Evolutionary conservation across 2,113 vertebrate genomes (phyloP), one percentile per base, ranked within the genome.

Genomic region (Chiloscyllium plagiosum): DNA sequence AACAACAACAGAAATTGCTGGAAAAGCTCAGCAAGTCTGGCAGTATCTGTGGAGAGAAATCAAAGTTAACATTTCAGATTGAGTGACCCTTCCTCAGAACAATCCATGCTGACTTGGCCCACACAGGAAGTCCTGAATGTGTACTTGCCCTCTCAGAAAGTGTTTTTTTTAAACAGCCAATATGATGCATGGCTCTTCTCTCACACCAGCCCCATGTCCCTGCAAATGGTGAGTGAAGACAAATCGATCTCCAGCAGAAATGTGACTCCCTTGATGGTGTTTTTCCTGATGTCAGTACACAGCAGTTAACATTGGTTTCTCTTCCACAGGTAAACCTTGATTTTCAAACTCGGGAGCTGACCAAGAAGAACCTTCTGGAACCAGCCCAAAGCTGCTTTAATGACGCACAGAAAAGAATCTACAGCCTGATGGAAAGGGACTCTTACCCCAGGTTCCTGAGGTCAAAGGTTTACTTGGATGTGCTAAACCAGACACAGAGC

Each of bases 351-450:
- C 97, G 99, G 96, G 99, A 99, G 96, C 97, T 97, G 97, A 99
- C 99, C 0, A 98, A 98, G 97, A 98, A 97, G 97, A 98, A 98
- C n/a, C 97, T 99, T 96, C 97, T 98, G 96, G 98, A 99, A 90
- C 99, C 99, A 0, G 98, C 98, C 47, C 97, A 98, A 42, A 98
- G 98, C 96, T 99, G 98, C 97, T 98, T 99, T 96, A 98, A 98
- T 85, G 98, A 99, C 96, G 98, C 98, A 69, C 99, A 99, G 96
- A 98, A 98, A 72, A 99, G 98, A 97, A 98, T 99, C 96, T 98
- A 98, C 98, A 98, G 98, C 97, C 98, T 99, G 96, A 99, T 99
- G 99, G 99, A 99, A 97, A 99, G 99, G 96, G 99, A 99, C 98
- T 99, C 99, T 83, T 99, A 99, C 96, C 99, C 99, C 95, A 98